A percentile compares a stretch with the other conserved stretches of the same genome.
phyloP scores from a whole-genome alignment of 2,797 vertebrate species.

The Propithecus perrieri region DNA sequence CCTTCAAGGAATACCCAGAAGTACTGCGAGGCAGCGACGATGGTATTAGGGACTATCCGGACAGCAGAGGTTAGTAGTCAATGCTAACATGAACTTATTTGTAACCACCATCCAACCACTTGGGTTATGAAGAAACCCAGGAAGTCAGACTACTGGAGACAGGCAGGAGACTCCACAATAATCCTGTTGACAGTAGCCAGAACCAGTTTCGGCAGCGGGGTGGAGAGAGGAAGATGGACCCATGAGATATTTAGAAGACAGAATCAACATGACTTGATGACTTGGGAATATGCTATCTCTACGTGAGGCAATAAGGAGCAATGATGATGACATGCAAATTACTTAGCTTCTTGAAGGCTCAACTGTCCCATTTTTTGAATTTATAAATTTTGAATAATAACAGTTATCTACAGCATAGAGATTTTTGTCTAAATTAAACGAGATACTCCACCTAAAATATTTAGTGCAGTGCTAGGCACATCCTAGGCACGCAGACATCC shows the following conservation, averaged over 20 bases:
- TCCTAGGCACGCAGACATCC: background rate
- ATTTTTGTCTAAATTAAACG: conserved; percentile 4
- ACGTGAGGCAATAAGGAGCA: background rate
- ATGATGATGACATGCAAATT: background rate
- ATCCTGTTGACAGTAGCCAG: background rate
- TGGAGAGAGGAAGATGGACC: background rate
- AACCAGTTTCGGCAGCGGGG: background rate
- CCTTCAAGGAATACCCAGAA: background rate
- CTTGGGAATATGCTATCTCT: background rate
- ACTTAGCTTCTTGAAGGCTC: background rate
- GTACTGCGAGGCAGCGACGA: background rate
- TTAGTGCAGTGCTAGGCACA: background rate
- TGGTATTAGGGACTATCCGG: background rate
- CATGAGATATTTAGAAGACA: background rate
- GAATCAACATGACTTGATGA: background rate
- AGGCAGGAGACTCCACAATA: background rate
- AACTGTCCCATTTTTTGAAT: background rate
- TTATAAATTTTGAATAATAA: conserved; percentile 3
- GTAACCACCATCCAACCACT: background rate
- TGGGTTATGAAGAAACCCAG: background rate
- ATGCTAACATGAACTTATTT: background rate
- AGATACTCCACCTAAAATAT: conserved; percentile 12
- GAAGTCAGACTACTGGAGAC: background rate
- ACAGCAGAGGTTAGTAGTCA: background rate
- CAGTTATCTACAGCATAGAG: background rate